Base-by-base conservation (phyloP, 2,888 invertebrate genomes). In the Allacma fusca region DNA sequence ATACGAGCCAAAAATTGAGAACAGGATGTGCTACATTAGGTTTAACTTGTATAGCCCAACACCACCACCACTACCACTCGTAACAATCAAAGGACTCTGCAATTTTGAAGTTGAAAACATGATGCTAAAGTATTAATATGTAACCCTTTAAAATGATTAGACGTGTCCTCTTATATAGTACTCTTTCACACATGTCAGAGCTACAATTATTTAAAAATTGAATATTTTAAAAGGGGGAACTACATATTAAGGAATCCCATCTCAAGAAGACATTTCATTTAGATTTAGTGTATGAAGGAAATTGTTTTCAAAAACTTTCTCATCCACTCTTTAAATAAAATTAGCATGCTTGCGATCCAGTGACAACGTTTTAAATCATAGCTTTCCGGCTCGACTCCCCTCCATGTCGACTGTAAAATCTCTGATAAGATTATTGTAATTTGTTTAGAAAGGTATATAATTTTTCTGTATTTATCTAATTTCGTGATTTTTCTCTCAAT, bases 21-120 rank as follows among this genome's bases (percentile, higher is more conserved):
- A 74, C 74, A 74, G 74, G 74, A 74, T 74, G 74, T 74, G 43
- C 74, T 65, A 74, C 74, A 74, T 74, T 65, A 65, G 65, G 26
- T 21, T 74, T 43, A 26, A 50, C 50, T 50, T 50, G 5, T 50
- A 16, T 50, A 50, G n/a, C 50, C 50, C 50, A 13, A 50, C 19
- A 16, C n/a, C n/a, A n/a, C n/a, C n/a, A n/a, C n/a, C n/a, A n/a
- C n/a, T n/a, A n/a, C n/a, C n/a, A n/a, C 50, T 50, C n/a, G 19
- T 50, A 50, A 50, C 50, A 5, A 50, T 5, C 50, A 50, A 50
- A n/a, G n/a, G 50, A 19, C 50, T 50, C 16, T n/a, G 23, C 13
- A 26, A 1, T 44, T 13, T 44, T n/a, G 7, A 23, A 26, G 19
- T n/a, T 1, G 9, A 65, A 24, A 28, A 70, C 24, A 24, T 24